Base-by-base conservation (phyloP, 2,113 vertebrate species). In the Coryphaenoides rupestris region DNA sequence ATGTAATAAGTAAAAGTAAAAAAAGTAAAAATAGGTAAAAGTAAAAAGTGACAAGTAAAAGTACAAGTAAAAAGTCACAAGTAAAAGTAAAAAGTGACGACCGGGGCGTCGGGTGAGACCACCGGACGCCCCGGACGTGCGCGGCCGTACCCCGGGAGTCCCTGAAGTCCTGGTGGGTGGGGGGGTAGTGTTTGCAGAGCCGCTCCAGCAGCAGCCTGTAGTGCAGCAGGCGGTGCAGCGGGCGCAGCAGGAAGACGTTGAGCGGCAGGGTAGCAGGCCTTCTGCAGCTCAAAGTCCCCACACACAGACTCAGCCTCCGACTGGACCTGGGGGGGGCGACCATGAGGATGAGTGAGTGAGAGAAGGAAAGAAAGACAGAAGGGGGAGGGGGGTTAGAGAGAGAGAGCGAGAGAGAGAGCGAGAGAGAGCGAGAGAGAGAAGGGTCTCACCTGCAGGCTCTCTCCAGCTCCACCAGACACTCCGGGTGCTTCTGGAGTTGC, bases 161-260 rank as follows among this genome's bases (percentile, higher is more conserved):
- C 83, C 95, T 91, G 91, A 98, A 98, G 89, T 99, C 95, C 0
- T 80, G 15, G 50, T 97, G 93, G 69, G 78, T 93, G 54, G 95
- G 93, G 0, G 92, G 89, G 80, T 96, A 96, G 85, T 97, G 92
- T 78, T 98, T 97, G 88, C 96, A 98, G 47, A 99, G 89, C 66
- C 94, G 87, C 87, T 98, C 94, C 88, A 99, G 92, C 80, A 98
- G 93, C 84, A 96, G 96, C 70, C 95, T 97, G 89, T 99, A 99
- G 91, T 98, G 97, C 90, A 98, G 92, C 21, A 98, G 92, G 72
- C 97, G 93, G 80, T 99, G 97, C 21, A 97, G 89, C 0, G 97
- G 97, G 28, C 95, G 89, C 68, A 98, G 94, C 15, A 99, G 91
- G 87, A 99, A 99, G 70, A 94, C 91, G 80, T 96, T 96, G 75